These are phyloP conservation scores for Entomyzon cyanotis DNA, from an alignment of 2,113 vertebrate species.

Conservation along the genomic window DNA sequence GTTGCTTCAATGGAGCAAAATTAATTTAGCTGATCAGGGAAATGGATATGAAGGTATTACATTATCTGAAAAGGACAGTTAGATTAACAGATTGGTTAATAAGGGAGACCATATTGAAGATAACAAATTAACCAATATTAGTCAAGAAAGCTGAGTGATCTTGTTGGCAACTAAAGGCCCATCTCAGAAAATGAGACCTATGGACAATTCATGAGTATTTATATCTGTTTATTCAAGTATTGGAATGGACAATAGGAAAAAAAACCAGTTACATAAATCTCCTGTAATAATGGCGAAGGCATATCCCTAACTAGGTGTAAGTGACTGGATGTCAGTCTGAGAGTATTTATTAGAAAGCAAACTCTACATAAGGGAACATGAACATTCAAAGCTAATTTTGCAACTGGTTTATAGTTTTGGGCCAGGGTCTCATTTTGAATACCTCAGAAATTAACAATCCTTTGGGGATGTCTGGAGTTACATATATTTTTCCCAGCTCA, in stretches of 20 bases:
- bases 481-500: neutral
- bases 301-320: neutral
- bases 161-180: neutral
- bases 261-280: neutral
- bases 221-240: neutral
- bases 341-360: neutral
- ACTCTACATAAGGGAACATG: neutral
- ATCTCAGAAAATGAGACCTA: neutral
- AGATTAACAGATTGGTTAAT: neutral
- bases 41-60: neutral
- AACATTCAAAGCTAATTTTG: neutral
- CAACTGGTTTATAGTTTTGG: neutral
- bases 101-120: neutral
- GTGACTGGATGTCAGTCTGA: neutral
- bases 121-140: conserved; percentile 1
- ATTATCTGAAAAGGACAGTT: neutral
- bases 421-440: neutral
- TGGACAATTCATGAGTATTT: neutral
- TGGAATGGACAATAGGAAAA: neutral
- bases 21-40: neutral
- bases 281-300: neutral
- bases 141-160: neutral
- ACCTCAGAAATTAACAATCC: neutral
- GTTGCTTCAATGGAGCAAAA: neutral
- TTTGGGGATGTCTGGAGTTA: neutral